phyloP scores from a whole-genome alignment of 2,888 invertebrate genomes.

The Archips crataeganus region DNA sequence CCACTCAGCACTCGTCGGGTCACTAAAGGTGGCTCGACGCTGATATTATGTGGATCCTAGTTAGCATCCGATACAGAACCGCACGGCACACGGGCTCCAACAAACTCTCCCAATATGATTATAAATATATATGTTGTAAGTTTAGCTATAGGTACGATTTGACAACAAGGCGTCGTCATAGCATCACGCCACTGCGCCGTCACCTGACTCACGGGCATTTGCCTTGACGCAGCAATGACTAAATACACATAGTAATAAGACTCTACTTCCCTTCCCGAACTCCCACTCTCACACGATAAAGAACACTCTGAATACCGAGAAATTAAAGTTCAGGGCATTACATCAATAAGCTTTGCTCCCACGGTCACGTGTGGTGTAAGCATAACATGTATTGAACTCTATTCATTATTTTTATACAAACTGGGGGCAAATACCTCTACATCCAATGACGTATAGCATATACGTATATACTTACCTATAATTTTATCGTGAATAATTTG shows the following conservation, averaged over 20 bases:
- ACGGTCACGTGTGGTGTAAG: neutral
- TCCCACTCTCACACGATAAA: constrained; percentile 5
- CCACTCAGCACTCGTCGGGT: too few relatives aligned
- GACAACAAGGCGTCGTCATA: constrained; percentile 20
- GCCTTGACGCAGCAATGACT: constrained; percentile 32
- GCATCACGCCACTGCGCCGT: constrained; percentile 35
- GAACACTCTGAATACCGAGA: neutral
- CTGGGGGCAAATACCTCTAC: neutral
- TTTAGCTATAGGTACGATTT: neutral
- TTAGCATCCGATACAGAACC: too few relatives aligned
- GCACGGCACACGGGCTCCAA: too few relatives aligned
- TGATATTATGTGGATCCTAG: too few relatives aligned
- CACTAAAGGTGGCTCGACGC: too few relatives aligned
- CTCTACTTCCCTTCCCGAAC: constrained; percentile 13
- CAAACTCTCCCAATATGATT: too few relatives aligned
- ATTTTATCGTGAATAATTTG: neutral
- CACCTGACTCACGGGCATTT: constrained; percentile 36
- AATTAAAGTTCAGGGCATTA: constrained; percentile 1
- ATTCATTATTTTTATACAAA: neutral
- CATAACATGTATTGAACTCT: neutral
- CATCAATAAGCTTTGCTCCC: neutral
- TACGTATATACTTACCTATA: neutral
- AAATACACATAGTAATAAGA: constrained; percentile 12
- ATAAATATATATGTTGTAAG: too few relatives aligned
- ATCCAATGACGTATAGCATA: neutral